phyloP scores from a whole-genome alignment of 2,888 invertebrate species.

The Lasioglossum lativentre region DNA sequence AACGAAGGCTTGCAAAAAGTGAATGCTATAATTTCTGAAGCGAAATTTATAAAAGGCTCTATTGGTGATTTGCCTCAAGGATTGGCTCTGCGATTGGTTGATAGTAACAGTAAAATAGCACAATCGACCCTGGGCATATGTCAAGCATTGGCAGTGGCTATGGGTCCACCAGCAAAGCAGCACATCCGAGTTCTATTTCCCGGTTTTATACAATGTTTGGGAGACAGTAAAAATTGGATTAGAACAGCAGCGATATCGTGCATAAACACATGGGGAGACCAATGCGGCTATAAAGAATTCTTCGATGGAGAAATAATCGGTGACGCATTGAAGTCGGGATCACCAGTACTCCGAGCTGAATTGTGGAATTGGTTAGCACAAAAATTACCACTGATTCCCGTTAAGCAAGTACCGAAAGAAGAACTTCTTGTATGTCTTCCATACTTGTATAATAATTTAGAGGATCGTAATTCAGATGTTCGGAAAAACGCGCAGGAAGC shows the following conservation, averaged over 20 bases:
- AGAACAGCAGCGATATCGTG: conserved; percentile 92
- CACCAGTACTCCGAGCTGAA: conserved; percentile 92
- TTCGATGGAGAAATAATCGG: conserved; percentile 96
- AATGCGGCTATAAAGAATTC: conserved; percentile 92
- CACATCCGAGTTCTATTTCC: conserved; percentile 94
- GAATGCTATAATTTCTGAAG: conserved; percentile 89
- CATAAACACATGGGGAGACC: conserved; percentile 93
- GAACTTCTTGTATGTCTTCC: conserved; percentile 93
- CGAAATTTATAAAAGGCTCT: conserved; percentile 92
- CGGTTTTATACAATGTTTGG: conserved; percentile 89
- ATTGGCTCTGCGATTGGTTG: conserved; percentile 91
- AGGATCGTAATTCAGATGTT: conserved; percentile 96
- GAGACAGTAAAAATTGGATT: conserved; percentile 92
- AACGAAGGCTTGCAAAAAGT: conserved; percentile 87
- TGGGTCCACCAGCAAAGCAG: conserved; percentile 92
- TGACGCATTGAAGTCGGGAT: conserved; percentile 94
- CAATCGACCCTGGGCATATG: conserved; percentile 94
- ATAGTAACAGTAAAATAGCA: conserved; percentile 97
- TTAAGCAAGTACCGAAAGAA: conserved; percentile 91
- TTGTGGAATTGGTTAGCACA: conserved; percentile 94
- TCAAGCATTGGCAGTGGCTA: conserved; percentile 91
- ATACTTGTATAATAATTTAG: conserved; percentile 92
- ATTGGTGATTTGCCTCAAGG: conserved; percentile 94
- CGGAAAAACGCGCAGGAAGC: conserved; percentile 96
- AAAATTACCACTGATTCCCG: conserved; percentile 90